These are phyloP conservation scores for Microdon myrmicae DNA, from an alignment of 2,888 invertebrate genomes.

Conservation along the genomic window DNA sequence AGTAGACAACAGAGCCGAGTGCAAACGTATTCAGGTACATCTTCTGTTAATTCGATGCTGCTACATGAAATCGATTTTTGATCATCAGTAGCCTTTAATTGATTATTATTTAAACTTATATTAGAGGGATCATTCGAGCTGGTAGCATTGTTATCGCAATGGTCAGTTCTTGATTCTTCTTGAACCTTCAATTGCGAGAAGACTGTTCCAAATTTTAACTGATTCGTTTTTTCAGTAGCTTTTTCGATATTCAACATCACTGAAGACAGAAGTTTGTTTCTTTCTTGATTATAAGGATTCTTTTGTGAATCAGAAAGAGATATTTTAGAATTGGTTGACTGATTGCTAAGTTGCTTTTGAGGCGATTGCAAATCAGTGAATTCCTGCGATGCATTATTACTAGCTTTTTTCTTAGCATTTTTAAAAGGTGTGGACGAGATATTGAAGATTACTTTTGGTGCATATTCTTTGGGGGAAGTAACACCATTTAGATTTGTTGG, in stretches of 20 bases:
- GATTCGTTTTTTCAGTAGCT: constrained; percentile 58
- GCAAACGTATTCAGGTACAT: constrained; percentile 70
- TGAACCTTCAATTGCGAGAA: constrained; percentile 36
- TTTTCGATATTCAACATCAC: constrained; percentile 60
- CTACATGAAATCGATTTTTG: constrained; percentile 57
- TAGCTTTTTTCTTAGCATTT: constrained; percentile 49
- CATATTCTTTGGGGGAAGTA: constrained; percentile 54
- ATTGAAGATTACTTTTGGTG: constrained; percentile 57
- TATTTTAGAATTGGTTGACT: constrained; percentile 22
- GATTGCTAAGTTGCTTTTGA: constrained; percentile 17
- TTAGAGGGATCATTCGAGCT: constrained; percentile 60
- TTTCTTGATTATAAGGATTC: constrained; percentile 51
- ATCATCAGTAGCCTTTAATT: constrained; percentile 54
- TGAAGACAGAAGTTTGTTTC: constrained; percentile 56
- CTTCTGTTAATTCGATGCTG: constrained; percentile 59
- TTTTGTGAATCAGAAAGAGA: constrained; percentile 51
- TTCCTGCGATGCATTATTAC: constrained; percentile 23
- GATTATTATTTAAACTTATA: constrained; percentile 56
- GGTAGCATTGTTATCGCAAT: constrained; percentile 57
- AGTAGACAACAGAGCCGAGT: constrained; percentile 82
- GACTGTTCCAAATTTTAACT: constrained; percentile 38
- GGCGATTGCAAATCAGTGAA: constrained; percentile 34
- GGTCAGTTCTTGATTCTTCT: constrained; percentile 64
- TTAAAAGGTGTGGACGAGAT: constrained; percentile 58
- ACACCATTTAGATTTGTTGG: constrained; percentile 22